Conservation (phyloP, 2,888 invertebrate species). For the Cantharis rufa region DNA sequence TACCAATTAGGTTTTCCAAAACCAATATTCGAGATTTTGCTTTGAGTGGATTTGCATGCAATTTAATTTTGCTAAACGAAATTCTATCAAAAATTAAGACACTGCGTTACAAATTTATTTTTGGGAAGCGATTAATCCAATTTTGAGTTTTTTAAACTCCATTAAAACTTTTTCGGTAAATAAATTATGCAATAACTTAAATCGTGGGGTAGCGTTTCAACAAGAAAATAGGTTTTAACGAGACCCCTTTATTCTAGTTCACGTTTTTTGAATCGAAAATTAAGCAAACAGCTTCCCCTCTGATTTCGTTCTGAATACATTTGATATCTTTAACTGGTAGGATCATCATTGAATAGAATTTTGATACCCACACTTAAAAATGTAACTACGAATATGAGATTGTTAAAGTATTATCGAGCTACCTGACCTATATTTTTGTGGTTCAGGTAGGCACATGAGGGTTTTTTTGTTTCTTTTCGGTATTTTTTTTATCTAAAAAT, state of each 20-base stretch:
- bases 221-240: constrained; percentile 1
- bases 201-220: neutral
- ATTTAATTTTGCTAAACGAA: neutral
- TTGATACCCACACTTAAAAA: neutral
- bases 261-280: neutral
- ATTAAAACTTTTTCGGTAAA: neutral
- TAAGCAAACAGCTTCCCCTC: neutral
- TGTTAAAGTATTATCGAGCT: neutral
- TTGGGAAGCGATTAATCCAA: neutral
- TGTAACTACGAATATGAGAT: neutral
- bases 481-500: neutral
- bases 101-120: neutral
- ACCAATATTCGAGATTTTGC: neutral
- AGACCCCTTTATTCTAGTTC: neutral
- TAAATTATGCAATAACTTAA: neutral
- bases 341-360: neutral
- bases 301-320: neutral
- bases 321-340: neutral
- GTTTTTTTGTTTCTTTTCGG: neutral
- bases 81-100: neutral
- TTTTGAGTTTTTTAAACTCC: neutral
- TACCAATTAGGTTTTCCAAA: neutral
- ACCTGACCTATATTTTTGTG: neutral
- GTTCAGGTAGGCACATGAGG: neutral
- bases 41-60: neutral